These are phyloP conservation scores for Siderastrea radians DNA, from an alignment of 92 coral and sea anemone genomes.

Conservation along the genomic window DNA sequence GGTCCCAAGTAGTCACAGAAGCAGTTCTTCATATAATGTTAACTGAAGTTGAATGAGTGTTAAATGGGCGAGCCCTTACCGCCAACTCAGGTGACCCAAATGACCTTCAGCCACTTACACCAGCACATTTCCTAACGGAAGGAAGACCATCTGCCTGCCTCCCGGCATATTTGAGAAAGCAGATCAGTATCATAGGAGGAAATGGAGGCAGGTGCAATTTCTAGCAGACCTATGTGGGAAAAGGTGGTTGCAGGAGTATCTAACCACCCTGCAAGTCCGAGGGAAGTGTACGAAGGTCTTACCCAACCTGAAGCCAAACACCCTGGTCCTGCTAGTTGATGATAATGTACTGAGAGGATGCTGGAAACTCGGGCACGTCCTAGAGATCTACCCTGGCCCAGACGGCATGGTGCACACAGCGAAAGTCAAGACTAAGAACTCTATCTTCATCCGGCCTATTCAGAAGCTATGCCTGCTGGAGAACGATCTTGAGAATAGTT, in stretches of 20 bases:
- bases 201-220: slow-evolving; percentile 52
- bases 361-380: slow-evolving; percentile 73
- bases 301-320: slow-evolving; percentile 50
- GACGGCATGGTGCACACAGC: slow-evolving; percentile 66
- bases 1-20: slow-evolving; percentile 25
- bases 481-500: slow-evolving; percentile 1
- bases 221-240: slow-evolving; percentile 67
- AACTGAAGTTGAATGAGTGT: slow-evolving; percentile 57
- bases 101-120: slow-evolving; percentile 55
- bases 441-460: slow-evolving; percentile 19
- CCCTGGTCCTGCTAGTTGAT: slow-evolving; percentile 63
- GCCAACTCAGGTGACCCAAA: slow-evolving; percentile 52
- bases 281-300: slow-evolving; percentile 54
- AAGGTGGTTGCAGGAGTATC: slow-evolving; percentile 68
- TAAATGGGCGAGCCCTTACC: slow-evolving; percentile 59
- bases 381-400: slow-evolving; percentile 53
- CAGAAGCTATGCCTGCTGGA: slow-evolving; percentile 19
- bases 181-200: slow-evolving; percentile 38
- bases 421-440: slow-evolving; percentile 52
- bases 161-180: slow-evolving; percentile 55
- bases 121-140: slow-evolving; percentile 54
- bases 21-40: slow-evolving; percentile 38
- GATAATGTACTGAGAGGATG: slow-evolving; percentile 57
- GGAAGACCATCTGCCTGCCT: slow-evolving; percentile 31
- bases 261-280: slow-evolving; percentile 62